Evolutionary conservation across 2,113 vertebrate genomes (phyloP).

Genomic region (Solea senegalensis): DNA sequence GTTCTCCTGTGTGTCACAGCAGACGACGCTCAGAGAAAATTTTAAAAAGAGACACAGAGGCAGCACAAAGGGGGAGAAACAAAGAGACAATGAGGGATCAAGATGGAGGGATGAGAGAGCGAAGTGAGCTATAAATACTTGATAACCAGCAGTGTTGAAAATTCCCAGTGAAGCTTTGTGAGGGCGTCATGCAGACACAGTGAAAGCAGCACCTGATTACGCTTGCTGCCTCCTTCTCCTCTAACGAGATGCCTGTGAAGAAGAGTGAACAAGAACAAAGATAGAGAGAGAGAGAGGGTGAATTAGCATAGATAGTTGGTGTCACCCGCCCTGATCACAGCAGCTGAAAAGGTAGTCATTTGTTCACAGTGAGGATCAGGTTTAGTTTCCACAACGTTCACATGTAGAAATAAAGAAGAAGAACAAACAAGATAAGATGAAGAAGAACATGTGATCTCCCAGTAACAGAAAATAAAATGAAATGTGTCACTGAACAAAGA

Average conservation of each 20-base stretch:
- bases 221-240: constrained; percentile 46
- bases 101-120: constrained; percentile 35
- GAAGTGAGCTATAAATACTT: constrained; percentile 76
- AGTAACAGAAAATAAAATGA: too few species aligned
- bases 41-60: constrained; percentile 25
- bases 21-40: too few species aligned
- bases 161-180: constrained; percentile 73
- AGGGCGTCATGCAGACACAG: constrained; percentile 47
- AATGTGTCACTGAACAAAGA: too few species aligned
- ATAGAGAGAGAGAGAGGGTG: constrained; percentile 38
- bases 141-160: constrained; percentile 71
- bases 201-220: constrained; percentile 63
- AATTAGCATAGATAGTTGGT: constrained; percentile 7
- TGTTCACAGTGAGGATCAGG: not conserved
- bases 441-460: too few species aligned
- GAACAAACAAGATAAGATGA: not conserved
- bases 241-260: constrained; percentile 64
- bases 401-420: not conserved
- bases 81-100: constrained; percentile 44
- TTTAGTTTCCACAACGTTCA: not conserved
- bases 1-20: too few species aligned
- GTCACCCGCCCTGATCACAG: not conserved
- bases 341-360: not conserved
- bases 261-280: constrained; percentile 27
- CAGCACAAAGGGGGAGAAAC: constrained; percentile 54